These are phyloP conservation scores for Volucella bombylans DNA, from an alignment of 2,888 invertebrate genomes.

Conservation along the genomic window DNA sequence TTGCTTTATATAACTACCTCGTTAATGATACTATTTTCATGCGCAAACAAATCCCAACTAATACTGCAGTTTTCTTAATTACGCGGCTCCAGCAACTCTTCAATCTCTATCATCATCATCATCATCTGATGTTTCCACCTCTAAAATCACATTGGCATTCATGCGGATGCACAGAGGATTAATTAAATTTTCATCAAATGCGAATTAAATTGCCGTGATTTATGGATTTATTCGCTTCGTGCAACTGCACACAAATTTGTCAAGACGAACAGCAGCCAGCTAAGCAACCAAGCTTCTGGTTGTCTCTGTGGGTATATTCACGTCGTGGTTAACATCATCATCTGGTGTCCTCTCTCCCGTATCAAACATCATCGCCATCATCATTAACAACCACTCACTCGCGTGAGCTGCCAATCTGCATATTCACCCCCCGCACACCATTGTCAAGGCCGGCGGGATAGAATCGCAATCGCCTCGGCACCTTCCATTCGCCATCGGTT, in stretches of 20 bases:
- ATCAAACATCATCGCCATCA: constrained; percentile 65
- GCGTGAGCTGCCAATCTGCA: constrained; percentile 64
- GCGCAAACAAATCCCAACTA: constrained; percentile 43
- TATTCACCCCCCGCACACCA: constrained; percentile 23
- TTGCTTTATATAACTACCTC: background rate
- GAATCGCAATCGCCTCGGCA: background rate
- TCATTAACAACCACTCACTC: constrained; percentile 69
- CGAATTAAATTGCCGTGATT: constrained; percentile 75
- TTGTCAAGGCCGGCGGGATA: background rate
- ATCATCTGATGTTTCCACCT: background rate
- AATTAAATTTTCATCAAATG: constrained; percentile 74
- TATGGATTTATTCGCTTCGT: constrained; percentile 72
- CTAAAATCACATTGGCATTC: constrained; percentile 65
- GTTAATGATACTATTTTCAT: constrained; percentile 58
- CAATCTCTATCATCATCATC: constrained; percentile 16
- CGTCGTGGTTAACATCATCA: constrained; percentile 53
- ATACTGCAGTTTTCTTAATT: constrained; percentile 35
- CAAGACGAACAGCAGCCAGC: constrained; percentile 24
- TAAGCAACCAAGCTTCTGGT: background rate
- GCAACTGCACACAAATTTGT: constrained; percentile 71
- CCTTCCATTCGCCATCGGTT: constrained; percentile 3
- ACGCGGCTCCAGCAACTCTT: constrained; percentile 30
- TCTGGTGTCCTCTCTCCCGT: constrained; percentile 51
- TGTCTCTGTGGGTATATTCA: background rate
- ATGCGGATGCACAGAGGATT: constrained; percentile 72